phyloP scores from a whole-genome alignment of 64 coral and sea anemone species.

The Actinia tenebrosa region DNA sequence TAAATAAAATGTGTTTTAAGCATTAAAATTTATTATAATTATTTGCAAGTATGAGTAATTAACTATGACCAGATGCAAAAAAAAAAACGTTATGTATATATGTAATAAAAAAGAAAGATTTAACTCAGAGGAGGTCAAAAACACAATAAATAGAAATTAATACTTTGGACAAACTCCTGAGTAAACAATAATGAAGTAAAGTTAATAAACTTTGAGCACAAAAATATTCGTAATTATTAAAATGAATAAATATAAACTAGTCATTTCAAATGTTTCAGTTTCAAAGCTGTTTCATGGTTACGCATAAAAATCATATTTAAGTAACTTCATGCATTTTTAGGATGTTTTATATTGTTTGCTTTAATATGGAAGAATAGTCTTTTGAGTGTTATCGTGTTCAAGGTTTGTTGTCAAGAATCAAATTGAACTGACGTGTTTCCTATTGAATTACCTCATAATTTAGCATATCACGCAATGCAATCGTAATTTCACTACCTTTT shows the following conservation, averaged over 20 bases:
- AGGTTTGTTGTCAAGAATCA: neutral
- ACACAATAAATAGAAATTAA: neutral
- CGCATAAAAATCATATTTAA: neutral
- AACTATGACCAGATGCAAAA: neutral
- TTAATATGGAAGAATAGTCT: neutral
- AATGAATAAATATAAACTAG: neutral
- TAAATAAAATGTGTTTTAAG: too few relatives aligned
- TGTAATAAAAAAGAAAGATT: neutral
- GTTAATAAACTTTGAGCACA: neutral
- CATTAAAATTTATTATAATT: too few relatives aligned
- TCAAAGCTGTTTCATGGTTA: neutral
- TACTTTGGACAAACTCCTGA: neutral
- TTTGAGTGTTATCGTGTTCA: neutral
- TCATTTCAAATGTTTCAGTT: neutral
- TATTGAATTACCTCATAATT: neutral
- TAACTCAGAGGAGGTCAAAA: neutral
- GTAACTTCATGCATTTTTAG: neutral
- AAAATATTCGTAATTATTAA: neutral
- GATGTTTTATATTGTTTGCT: neutral
- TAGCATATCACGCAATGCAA: slow-evolving; percentile 1
- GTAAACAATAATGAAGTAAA: neutral
- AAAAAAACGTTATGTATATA: neutral
- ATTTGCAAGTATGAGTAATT: too few relatives aligned
- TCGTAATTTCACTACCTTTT: neutral
- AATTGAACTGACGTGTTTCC: neutral